Base-by-base conservation (phyloP, 2,888 invertebrate genomes). In the Drosophila hawaiiensis region DNA sequence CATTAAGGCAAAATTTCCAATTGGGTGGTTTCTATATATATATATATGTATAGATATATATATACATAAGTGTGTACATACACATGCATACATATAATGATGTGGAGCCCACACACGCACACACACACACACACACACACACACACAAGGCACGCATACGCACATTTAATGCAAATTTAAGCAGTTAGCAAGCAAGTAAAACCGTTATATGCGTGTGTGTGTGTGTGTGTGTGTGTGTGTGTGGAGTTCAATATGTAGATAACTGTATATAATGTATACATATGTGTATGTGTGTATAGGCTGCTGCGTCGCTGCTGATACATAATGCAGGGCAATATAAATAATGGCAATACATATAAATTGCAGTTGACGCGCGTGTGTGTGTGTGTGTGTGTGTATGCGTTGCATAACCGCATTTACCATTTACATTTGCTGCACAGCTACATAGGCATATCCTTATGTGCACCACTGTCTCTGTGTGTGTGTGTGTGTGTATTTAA, bases 121-220 rank as follows among this genome's bases (percentile, higher is more conserved):
- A 63, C 54, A 29, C 25, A 59, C 35, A 47, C 28, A 49, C 54
- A 39, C 59, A 66, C 56, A 76, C 52, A 53, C 43, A 68, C 29
- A 10, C 28, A 35, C 22, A 41, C 33, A 35, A 33, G 49, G 52
- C 70, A 84, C 60, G 82, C 73, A 85, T 75, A 89, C 80, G 91
- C 87, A 86, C 79, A 86, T 89, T 90, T 83, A 89, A 89, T 89
- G 91, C 89, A 88, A 88, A 88, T 88, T 88, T 88, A 88, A 88
- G 91, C 91, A 88, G 90, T 89, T 90, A 83, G 89, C 86, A 88
- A 82, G 91, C 89, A 91, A 89, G 82, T 80, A 84, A 86, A 87
- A 78, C 75, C 80, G 86, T 83, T 86, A 78, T 84, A 67, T 75
- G 66, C 62, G 54, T 67, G 64, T 63, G 60, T 63, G 68, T 65